Conservation (phyloP, 2,113 vertebrate species). For the Crotalus horridus region DNA sequence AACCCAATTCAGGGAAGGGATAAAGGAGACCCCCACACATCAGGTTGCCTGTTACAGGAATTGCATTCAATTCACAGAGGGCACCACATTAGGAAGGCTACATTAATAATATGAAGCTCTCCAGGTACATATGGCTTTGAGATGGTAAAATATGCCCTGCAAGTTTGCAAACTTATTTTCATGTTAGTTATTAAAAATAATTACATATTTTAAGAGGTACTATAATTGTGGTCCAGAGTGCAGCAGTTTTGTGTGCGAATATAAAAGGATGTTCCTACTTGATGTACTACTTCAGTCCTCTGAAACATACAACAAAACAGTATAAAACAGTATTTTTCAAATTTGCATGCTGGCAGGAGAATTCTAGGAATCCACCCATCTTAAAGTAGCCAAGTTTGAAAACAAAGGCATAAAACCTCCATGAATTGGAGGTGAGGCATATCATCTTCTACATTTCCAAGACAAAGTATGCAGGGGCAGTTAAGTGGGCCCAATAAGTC, state of each 20-base stretch:
- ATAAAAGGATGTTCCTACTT: neutral
- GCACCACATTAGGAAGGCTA: neutral
- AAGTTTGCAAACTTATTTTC: neutral
- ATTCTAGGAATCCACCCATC: neutral
- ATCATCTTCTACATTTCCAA: neutral
- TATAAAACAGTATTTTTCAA: neutral
- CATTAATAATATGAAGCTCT: neutral
- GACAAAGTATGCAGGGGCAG: neutral
- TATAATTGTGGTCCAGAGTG: neutral
- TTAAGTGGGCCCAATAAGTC: neutral
- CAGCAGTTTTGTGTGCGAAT: neutral
- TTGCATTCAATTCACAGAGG: neutral
- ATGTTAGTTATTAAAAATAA: neutral
- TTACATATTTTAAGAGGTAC: neutral
- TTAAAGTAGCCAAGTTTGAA: neutral
- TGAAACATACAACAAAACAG: neutral
- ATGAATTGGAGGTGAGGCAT: neutral
- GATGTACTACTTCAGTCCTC: neutral
- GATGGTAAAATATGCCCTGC: neutral
- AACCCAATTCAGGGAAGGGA: neutral
- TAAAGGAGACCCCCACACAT: neutral
- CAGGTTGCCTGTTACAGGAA: neutral
- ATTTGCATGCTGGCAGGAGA: neutral
- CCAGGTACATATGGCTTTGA: neutral
- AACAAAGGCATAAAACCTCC: neutral